Evolutionary conservation across 2,888 invertebrate genomes (phyloP).

Genomic region (Yponomeuta sedellus): DNA sequence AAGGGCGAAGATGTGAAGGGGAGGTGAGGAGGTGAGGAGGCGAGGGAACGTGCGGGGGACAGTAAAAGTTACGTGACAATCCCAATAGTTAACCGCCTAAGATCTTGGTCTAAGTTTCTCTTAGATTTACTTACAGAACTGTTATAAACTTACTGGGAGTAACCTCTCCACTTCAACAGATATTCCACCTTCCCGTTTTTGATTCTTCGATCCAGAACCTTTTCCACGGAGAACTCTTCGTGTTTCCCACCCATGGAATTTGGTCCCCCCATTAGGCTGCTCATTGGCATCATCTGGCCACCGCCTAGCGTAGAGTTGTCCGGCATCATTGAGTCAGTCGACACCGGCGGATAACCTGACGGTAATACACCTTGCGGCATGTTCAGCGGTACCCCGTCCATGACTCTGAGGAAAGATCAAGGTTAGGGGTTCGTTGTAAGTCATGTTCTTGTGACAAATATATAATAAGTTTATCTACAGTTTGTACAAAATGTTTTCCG

Average conservation of each 20-base stretch:
- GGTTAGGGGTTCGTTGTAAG: background rate
- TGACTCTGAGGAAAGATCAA: background rate
- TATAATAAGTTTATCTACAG: too few species aligned
- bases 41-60: too few species aligned
- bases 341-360: background rate
- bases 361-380: background rate
- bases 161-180: conserved; percentile 81
- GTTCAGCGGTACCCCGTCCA: background rate
- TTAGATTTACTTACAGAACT: too few species aligned
- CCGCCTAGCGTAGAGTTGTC: background rate
- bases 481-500: too few species aligned
- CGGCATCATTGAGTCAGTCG: background rate
- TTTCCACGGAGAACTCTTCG: conserved; percentile 86
- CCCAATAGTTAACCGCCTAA: too few species aligned
- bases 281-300: background rate
- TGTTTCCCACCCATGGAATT: conserved; percentile 39
- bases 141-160: conserved; percentile 71
- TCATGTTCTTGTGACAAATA: too few species aligned
- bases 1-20: too few species aligned
- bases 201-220: conserved; percentile 81
- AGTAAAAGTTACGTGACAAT: too few species aligned
- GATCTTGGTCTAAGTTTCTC: too few species aligned
- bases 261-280: conserved; percentile 4
- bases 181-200: conserved; percentile 83
- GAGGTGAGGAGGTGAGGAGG: too few species aligned